Base-by-base conservation (phyloP, 2,113 vertebrate species). In the Ceyx margarethae region DNA sequence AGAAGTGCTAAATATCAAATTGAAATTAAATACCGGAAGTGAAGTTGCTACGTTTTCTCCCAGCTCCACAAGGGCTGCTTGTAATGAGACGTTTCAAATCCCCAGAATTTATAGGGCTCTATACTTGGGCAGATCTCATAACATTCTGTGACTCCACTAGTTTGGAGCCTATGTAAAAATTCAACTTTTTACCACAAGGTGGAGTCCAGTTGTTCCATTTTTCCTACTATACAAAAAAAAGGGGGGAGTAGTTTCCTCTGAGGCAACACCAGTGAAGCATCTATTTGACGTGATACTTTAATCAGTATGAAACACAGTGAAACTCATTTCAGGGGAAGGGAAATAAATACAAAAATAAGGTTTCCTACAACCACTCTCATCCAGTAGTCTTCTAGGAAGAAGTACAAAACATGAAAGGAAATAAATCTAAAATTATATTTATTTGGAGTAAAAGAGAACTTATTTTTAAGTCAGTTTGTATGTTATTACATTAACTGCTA, bases 41-140 rank as follows among this genome's bases (percentile, higher is more conserved):
- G 10, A 50, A 45, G 43, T 8, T n/a, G 33, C 15, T 43, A 43
- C 6, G 5, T 72, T 76, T 82, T 20, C 48, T 85, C 53, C 14
- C 14, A 42, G 1, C 64, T 75, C 67, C 45, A 28, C 31, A 45
- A 16, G 10, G 35, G 11, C 28, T 78, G 29, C 23, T 31, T 15
- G 58, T 4, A 4, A 65, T 79, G n/a, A 66, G 12, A 42, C 1
- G 2, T 61, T 67, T 72, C 51, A 76, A 73, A 46, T 28, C 2
- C 15, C 22, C 26, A 29, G 45, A 35, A 69, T 26, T 64, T 61
- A 0, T 37, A 57, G 57, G 42, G 20, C 13, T 58, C 64, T 73
- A 6, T 18, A 4, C 19, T 56, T 20, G 6, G 9, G 66, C 18
- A 79, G 29, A 50, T 45, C 20, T 37, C 0, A 0, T 19, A 46